Percentiles rank a stretch among this genome's conserved stretches.
Evolutionary conservation across 2,888 invertebrate species (phyloP).

Genomic region (Drosophila macrothrix): DNA sequence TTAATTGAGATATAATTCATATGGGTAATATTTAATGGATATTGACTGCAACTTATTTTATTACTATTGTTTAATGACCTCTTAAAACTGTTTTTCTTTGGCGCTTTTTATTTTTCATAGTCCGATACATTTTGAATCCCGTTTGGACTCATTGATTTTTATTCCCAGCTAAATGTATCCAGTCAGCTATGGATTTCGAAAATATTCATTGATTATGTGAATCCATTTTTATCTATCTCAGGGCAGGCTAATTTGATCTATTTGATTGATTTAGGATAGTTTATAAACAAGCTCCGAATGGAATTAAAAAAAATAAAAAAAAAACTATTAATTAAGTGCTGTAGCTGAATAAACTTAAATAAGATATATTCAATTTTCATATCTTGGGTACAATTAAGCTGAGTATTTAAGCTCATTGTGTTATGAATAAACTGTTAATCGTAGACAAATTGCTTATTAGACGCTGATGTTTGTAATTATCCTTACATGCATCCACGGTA

Average conservation of each 20-base stretch:
- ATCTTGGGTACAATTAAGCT: background rate
- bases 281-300: background rate
- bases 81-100: background rate
- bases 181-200: background rate
- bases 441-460: background rate
- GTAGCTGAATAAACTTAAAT: background rate
- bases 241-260: accelerated
- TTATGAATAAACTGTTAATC: background rate
- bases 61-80: background rate
- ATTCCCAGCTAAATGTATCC: background rate
- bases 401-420: background rate
- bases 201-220: background rate
- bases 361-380: background rate
- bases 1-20: background rate
- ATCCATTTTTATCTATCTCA: background rate
- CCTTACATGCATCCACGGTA: background rate
- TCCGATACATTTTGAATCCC: background rate
- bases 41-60: background rate
- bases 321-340: background rate
- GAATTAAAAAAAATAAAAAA: background rate
- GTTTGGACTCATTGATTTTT: background rate
- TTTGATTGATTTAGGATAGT: background rate
- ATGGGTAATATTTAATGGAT: background rate
- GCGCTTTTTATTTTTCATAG: background rate
- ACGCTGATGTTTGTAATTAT: background rate